These are phyloP conservation scores for Eilema depressum DNA, from an alignment of 2,888 invertebrate species.

Conservation along the genomic window DNA sequence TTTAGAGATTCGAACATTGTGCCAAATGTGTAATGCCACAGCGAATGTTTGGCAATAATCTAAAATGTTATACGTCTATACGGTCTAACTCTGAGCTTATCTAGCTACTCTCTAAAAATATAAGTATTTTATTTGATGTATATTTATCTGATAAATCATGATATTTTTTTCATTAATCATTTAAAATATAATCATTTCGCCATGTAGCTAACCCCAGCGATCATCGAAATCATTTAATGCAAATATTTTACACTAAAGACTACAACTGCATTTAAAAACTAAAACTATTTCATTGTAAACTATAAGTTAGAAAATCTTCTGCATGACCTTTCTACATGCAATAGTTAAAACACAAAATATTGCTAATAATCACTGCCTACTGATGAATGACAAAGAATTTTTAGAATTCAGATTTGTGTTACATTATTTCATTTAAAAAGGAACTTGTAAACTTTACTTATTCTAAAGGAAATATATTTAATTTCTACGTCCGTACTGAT, in stretches of 20 bases:
- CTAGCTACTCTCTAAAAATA: conserved; percentile 55
- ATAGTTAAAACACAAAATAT: conserved; percentile 7
- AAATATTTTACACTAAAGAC: conserved; percentile 41
- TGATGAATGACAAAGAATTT: neutral
- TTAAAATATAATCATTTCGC: neutral
- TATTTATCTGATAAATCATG: conserved; percentile 21
- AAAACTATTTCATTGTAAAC: conserved; percentile 40
- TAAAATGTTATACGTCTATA: conserved; percentile 53
- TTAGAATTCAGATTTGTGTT: neutral
- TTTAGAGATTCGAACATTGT: conserved; percentile 67
- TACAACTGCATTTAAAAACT: conserved; percentile 51
- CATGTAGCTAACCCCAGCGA: conserved; percentile 10
- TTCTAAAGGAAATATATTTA: conserved; percentile 30
- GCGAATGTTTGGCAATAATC: conserved; percentile 68
- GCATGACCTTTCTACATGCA: conserved; percentile 25
- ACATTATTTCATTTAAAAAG: conserved; percentile 27
- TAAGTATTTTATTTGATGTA: conserved; percentile 48
- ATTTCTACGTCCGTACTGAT: conserved; percentile 17
- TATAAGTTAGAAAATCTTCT: conserved; percentile 29
- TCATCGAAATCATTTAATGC: conserved; percentile 32
- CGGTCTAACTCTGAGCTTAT: conserved; percentile 68
- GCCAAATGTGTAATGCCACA: conserved; percentile 77
- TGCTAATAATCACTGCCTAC: neutral
- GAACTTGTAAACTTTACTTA: conserved; percentile 23
- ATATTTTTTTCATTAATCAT: neutral